phyloP scores from a whole-genome alignment of 2,888 invertebrate genomes.

The Norana najaformis region DNA sequence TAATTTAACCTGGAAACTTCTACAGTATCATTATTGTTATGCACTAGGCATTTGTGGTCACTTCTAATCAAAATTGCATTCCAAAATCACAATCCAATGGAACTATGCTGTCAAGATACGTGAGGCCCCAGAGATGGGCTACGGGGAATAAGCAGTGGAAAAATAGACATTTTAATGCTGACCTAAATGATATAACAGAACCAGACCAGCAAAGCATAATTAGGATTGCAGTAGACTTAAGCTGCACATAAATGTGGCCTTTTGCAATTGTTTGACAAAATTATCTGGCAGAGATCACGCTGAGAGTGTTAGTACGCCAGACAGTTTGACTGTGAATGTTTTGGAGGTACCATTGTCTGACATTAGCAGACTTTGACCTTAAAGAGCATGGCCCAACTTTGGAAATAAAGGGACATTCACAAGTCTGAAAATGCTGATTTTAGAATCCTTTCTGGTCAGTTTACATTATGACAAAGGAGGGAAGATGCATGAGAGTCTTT shows the following conservation, averaged over 20 bases:
- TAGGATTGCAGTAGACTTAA: background rate
- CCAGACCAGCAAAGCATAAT: background rate
- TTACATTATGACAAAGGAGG: background rate
- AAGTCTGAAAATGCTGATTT: background rate
- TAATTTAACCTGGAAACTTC: background rate
- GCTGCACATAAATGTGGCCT: background rate
- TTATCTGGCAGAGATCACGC: background rate
- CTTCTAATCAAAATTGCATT: no score
- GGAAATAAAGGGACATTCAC: background rate
- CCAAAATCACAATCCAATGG: background rate
- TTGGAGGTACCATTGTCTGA: no score
- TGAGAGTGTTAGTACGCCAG: background rate
- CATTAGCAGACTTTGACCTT: background rate
- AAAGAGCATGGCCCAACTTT: background rate
- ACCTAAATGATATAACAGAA: background rate
- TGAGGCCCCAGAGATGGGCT: background rate
- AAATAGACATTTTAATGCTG: background rate
- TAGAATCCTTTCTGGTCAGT: background rate
- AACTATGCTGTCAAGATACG: background rate
- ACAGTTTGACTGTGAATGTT: background rate
- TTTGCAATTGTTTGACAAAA: no score
- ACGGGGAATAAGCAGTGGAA: background rate
- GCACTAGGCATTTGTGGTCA: no score
- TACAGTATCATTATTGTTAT: no score
- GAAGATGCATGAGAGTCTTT: no score